A percentile compares a stretch with the other conserved stretches of the same genome.
These are phyloP conservation scores for Anastatus disparis DNA, from an alignment of 1,140 invertebrate species.

Conservation along the genomic window DNA sequence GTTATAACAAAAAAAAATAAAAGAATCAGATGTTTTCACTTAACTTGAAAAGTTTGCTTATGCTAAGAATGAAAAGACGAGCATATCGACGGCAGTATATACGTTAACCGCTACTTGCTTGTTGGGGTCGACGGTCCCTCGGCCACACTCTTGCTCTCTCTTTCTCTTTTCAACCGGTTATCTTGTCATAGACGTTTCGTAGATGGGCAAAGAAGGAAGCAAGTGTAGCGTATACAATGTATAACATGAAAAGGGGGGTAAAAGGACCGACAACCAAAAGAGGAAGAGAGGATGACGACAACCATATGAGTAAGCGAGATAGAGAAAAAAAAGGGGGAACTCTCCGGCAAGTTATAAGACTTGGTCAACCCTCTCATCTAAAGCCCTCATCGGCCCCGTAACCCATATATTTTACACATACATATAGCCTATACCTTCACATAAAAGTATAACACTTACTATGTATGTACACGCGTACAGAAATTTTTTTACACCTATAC, in stretches of 20 bases:
- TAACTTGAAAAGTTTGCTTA: too few relatives aligned
- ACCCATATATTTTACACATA: constrained; percentile 62
- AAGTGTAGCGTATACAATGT: neutral
- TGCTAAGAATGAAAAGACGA: too few relatives aligned
- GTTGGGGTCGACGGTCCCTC: constrained; percentile 40
- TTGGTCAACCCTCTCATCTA: constrained; percentile 61
- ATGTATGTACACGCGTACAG: constrained; percentile 52
- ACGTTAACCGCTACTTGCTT: too few relatives aligned
- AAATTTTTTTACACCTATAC: too few relatives aligned
- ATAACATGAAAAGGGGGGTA: constrained; percentile 22
- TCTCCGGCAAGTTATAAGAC: constrained; percentile 42
- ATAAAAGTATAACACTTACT: constrained; percentile 46
- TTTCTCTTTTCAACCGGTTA: constrained; percentile 59
- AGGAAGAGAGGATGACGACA: constrained; percentile 9
- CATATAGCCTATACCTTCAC: too few relatives aligned
- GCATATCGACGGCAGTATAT: too few relatives aligned
- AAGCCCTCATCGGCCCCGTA: constrained; percentile 63
- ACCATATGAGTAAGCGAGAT: constrained; percentile 19
- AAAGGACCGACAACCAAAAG: neutral
- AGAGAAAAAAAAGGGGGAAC: constrained; percentile 45
- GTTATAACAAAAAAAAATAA: too few relatives aligned
- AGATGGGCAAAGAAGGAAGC: constrained; percentile 41
- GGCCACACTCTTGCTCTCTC: too few relatives aligned
- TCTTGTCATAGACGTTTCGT: constrained; percentile 61
- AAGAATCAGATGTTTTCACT: too few relatives aligned